Percentiles rank a stretch among this genome's conserved stretches.
Evolutionary conservation across 2,888 invertebrate species (phyloP).

Genomic region (Antheraea yamamai): DNA sequence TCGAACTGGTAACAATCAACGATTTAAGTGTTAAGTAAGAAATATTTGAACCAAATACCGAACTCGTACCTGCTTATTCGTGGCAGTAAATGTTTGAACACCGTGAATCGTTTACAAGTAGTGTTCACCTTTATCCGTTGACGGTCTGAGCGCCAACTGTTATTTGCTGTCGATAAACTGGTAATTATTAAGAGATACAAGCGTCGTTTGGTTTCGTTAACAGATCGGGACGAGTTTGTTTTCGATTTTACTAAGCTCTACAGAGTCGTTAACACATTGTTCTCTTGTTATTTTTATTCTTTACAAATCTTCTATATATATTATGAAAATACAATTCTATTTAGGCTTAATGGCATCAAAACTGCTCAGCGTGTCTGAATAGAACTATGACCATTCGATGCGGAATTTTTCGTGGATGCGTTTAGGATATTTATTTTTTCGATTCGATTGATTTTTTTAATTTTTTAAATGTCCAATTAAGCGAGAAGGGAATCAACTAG

Average conservation of each 20-base stretch:
- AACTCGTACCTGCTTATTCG: background rate
- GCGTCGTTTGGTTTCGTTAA: background rate
- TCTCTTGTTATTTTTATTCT: slow-evolving; percentile 3
- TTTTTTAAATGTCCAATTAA: too few relatives aligned
- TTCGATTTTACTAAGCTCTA: slow-evolving; percentile 3
- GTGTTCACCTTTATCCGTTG: slow-evolving; percentile 15
- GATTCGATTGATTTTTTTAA: too few relatives aligned
- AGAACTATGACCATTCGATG: too few relatives aligned
- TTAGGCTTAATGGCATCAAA: too few relatives aligned
- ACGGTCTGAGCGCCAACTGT: background rate
- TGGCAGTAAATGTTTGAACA: slow-evolving; percentile 39
- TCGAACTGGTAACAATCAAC: slow-evolving; percentile 10
- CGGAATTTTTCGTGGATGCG: too few relatives aligned
- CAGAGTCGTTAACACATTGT: slow-evolving; percentile 14
- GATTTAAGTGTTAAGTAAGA: slow-evolving; percentile 8
- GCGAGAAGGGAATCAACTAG: too few relatives aligned
- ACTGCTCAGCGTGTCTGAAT: too few relatives aligned
- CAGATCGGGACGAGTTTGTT: background rate
- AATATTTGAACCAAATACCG: slow-evolving; percentile 20
- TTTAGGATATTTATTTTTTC: too few relatives aligned
- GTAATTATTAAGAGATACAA: background rate
- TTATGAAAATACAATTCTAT: too few relatives aligned
- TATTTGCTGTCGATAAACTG: slow-evolving; percentile 15
- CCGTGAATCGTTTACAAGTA: slow-evolving; percentile 11
- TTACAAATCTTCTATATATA: background rate